These are phyloP conservation scores for Scytalopus superciliaris DNA, from an alignment of 2,113 vertebrate genomes.

Conservation along the genomic window DNA sequence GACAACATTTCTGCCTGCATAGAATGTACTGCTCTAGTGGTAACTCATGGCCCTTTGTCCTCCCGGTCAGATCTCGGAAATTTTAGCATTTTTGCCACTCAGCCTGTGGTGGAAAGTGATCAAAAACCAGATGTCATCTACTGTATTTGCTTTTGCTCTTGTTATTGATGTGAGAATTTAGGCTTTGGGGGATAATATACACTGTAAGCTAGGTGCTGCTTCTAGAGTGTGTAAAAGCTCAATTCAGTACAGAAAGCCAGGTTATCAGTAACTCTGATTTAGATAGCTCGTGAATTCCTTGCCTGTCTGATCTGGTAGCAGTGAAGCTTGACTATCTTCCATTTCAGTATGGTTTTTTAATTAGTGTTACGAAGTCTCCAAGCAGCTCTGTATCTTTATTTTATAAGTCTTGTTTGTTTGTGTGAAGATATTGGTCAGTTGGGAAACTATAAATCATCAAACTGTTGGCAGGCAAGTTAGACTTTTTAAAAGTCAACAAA, in stretches of 20 bases:
- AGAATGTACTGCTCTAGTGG: neutral
- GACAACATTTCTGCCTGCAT: neutral
- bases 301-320: neutral
- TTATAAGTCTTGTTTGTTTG: constrained; percentile 10
- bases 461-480: neutral
- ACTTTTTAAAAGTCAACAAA: neutral
- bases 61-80: fast-evolving
- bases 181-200: neutral
- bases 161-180: neutral
- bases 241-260: neutral
- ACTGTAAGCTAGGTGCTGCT: neutral
- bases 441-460: constrained; percentile 5
- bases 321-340: neutral
- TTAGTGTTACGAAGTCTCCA: neutral
- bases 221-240: neutral
- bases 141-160: neutral
- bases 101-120: neutral
- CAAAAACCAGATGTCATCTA: neutral
- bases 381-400: neutral
- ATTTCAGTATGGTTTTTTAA: neutral
- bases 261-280: neutral
- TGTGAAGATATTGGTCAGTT: neutral
- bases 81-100: neutral
- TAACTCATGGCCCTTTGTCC: neutral
- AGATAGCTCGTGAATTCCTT: neutral